Percentiles rank a stretch among this genome's conserved stretches.
Conservation (phyloP, 2,888 invertebrate species). For the Philaethria dido region DNA sequence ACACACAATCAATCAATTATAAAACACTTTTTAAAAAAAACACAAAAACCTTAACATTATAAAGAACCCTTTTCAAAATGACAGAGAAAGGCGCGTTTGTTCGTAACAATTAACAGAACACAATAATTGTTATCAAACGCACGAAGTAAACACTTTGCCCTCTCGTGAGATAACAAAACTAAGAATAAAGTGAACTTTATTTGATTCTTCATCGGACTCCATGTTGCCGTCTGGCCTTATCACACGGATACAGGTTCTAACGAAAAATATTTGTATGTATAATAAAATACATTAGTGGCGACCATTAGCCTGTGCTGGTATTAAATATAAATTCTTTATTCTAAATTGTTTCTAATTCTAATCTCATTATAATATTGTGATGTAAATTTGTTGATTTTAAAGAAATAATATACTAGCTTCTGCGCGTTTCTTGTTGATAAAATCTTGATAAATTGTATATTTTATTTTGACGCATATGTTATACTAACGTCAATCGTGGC, state of each 20-base stretch:
- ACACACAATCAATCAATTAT: background rate
- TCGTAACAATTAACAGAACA: constrained; percentile 46
- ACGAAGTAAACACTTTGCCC: constrained; percentile 52
- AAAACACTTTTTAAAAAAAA: background rate
- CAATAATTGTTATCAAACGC: constrained; percentile 56
- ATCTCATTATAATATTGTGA: background rate
- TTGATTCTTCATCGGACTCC: constrained; percentile 27
- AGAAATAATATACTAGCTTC: no score
- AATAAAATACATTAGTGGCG: background rate
- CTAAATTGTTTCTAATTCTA: background rate
- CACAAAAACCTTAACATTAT: background rate
- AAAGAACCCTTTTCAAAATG: constrained; percentile 5
- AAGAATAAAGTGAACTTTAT: constrained; percentile 39
- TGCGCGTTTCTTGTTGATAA: no score
- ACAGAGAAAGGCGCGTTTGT: constrained; percentile 26
- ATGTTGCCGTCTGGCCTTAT: constrained; percentile 20
- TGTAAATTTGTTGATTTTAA: no score
- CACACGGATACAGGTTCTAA: constrained; percentile 18
- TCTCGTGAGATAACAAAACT: constrained; percentile 43
- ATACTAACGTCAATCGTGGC: no score
- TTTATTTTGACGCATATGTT: no score
- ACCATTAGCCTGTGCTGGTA: background rate
- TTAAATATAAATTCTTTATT: no score
- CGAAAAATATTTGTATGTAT: background rate
- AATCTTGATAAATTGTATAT: no score